phyloP scores from a whole-genome alignment of 2,797 vertebrate species.

The Acomys russatus region DNA sequence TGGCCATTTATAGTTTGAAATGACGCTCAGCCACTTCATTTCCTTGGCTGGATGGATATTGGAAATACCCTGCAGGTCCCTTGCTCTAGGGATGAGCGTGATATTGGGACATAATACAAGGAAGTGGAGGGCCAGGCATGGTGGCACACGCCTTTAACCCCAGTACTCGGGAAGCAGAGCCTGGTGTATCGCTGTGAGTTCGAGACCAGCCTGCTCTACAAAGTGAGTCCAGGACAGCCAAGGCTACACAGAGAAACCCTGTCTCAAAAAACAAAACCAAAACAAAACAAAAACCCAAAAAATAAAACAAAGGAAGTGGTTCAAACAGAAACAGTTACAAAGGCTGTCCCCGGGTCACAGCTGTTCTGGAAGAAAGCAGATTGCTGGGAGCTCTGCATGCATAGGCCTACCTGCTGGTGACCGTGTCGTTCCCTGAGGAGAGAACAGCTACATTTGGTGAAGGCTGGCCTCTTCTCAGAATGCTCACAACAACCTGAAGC shows the following conservation, averaged over 20 bases:
- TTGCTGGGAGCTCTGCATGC: background rate
- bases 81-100: background rate
- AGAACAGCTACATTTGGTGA: background rate
- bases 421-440: background rate
- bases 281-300: too few relatives aligned
- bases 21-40: background rate
- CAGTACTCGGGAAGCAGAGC: too few relatives aligned
- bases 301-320: too few relatives aligned
- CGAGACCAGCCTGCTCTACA: too few relatives aligned
- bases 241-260: too few relatives aligned
- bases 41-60: background rate
- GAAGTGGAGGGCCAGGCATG: too few relatives aligned
- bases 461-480: background rate
- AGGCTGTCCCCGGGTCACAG: background rate
- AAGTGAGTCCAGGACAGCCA: too few relatives aligned
- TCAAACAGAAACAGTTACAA: background rate
- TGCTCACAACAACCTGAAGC: rapidly evolving
- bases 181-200: too few relatives aligned
- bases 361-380: background rate
- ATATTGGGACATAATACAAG: background rate
- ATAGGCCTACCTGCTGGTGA: background rate
- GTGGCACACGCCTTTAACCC: too few relatives aligned
- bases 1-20: background rate
- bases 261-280: too few relatives aligned
- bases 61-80: background rate